Base-by-base conservation (phyloP, 1,140 invertebrate genomes). In the Monochamus saltuarius region DNA sequence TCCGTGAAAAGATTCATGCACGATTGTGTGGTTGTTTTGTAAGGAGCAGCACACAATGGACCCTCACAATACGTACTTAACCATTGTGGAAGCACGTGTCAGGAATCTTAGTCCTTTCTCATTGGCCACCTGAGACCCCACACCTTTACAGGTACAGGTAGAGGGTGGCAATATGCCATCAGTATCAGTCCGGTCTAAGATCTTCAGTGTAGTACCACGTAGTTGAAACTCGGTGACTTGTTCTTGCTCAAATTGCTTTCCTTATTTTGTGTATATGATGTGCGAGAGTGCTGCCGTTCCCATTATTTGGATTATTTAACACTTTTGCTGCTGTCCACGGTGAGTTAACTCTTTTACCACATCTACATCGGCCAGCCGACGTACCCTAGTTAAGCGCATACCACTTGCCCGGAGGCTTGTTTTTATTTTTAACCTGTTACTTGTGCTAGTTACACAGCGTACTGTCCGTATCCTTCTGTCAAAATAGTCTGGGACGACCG, bases 21-120 rank as follows among this genome's bases (percentile, higher is more conserved):
- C 42, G 13, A 14, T 53, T 42, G 36, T 53, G 51, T 53, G 51
- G 51, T 53, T 53, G 51, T 53, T 56, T 45, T 56, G 17, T 45
- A 46, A 56, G 45, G 45, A 56, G 14, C 36, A 53, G 51, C 37
- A 19, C 38, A 54, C 51, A 54, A 54, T 40, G 38, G 51, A 40
- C 17, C 45, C 45, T 56, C 39, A 56, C 53, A 56, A 56, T 56
- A 45, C 40, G 11, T 35, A 45, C 53, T 37, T 37, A 56, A 42
- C 38, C 37, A 56, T 56, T 56, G 53, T 45, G 14, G 45, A 42
- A 56, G 53, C 53, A 56, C 53, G 53, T 56, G 53, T 56, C 53
- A 56, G 45, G 53, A 14, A 34, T 22, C 17, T 43, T 16, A 35
- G 22, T 8, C 8, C 39, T 22, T 34, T 45, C 53, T 35, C 37